A percentile compares a stretch with the other conserved stretches of the same genome.
phyloP scores from a whole-genome alignment of 2,888 invertebrate species.

The Deroplatys truncata region DNA sequence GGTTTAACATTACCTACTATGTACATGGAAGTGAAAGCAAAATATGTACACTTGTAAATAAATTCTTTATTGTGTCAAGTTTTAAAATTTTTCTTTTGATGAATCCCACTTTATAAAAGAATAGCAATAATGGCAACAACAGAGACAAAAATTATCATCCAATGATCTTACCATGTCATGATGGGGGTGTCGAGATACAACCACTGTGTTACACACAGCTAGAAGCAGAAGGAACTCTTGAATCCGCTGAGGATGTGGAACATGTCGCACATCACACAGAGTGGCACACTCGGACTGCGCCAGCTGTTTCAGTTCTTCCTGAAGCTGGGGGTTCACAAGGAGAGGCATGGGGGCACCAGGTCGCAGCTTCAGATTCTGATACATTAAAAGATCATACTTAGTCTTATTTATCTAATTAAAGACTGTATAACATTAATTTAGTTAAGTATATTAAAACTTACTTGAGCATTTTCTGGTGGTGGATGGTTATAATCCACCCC shows the following conservation, averaged over 20 bases:
- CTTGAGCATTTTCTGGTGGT: slow-evolving; percentile 53
- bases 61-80: no score
- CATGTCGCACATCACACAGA: slow-evolving; percentile 14
- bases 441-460: background rate
- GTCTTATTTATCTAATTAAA: background rate
- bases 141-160: no score
- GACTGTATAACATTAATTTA: background rate
- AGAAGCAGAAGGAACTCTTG: slow-evolving; percentile 87
- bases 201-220: slow-evolving; percentile 94
- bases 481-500: slow-evolving; percentile 88
- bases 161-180: slow-evolving; percentile 57
- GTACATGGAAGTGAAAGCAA: no score
- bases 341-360: slow-evolving; percentile 50
- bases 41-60: no score
- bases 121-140: no score
- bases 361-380: slow-evolving; percentile 38
- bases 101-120: no score
- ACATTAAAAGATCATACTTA: background rate
- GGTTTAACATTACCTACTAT: no score
- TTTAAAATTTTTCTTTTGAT: no score
- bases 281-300: slow-evolving; percentile 35
- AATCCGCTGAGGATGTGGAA: slow-evolving; percentile 62
- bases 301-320: slow-evolving; percentile 51
- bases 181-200: slow-evolving; percentile 83
- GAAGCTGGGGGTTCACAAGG: slow-evolving; percentile 51